Base-by-base conservation (phyloP, 1,140 invertebrate species). In the Oedothorax gibbosus region DNA sequence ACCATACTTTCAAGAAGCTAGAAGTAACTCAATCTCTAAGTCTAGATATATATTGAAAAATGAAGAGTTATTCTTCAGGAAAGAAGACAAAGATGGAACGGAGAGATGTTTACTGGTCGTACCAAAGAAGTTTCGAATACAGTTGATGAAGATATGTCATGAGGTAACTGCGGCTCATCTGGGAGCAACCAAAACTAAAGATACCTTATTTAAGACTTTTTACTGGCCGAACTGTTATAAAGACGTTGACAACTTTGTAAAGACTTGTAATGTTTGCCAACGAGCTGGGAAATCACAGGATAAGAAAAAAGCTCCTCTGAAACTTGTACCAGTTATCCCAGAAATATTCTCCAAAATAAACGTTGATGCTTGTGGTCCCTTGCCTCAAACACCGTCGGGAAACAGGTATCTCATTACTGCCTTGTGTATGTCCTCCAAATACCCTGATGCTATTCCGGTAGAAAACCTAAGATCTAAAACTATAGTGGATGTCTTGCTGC, bases 261-360 rank as follows among this genome's bases (percentile, higher is more conserved):
- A 75, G n/a, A 57, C 53, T 0, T 75, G 72, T 60, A 51, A 75
- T 12, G 5, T 11, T 7, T 75, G 53, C 21, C 72, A 57, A 56
- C 7, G 54, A 10, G 72, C 60, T 2, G 49, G 35, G 5, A 69
- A 69, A 50, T 4, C 11, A 5, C 21, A 50, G 15, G 35, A 69
- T 14, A 69, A 51, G 12, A 69, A 69, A 35, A 50, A 50, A 14
- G 11, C 20, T 18, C 69, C 69, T 51, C 12, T 57, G 56, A 73
- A 56, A 18, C 35, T 73, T 54, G 71, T 56, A 18, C 71, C 53
- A 9, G 53, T 73, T 0, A 73, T 73, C 7, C n/a, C 71, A 9
- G 71, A 73, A 73, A 56, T 73, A 56, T 77, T 76, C 14, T 35
- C 9, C 9, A 77, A 77, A 18, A 20, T 76, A 49, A 85, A 69